phyloP scores from a whole-genome alignment of 2,888 invertebrate genomes.

The Melieria crassipennis region DNA sequence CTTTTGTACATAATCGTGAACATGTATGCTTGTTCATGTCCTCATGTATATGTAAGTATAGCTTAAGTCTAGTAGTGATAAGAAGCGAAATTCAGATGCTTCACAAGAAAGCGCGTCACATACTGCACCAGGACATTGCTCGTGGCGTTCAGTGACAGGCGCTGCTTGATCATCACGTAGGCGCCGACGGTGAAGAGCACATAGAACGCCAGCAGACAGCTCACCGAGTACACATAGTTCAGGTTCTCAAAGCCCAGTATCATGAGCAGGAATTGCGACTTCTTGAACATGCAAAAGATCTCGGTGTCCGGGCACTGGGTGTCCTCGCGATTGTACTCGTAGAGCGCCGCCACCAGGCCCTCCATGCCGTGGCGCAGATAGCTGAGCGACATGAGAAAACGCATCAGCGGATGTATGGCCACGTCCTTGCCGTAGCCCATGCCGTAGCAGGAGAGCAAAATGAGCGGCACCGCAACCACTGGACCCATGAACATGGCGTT shows the following conservation, averaged over 20 bases:
- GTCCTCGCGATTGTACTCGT: conserved; percentile 77
- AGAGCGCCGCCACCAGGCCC: conserved; percentile 81
- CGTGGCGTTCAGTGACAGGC: conserved; percentile 73
- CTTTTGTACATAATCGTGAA: conserved; percentile 3
- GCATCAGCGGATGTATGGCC: conserved; percentile 76
- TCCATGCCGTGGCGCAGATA: conserved; percentile 85
- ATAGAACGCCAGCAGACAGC: conserved; percentile 77
- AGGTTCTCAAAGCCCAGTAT: conserved; percentile 79
- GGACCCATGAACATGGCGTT: conserved; percentile 92
- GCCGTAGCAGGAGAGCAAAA: conserved; percentile 87
- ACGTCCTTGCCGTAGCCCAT: conserved; percentile 83
- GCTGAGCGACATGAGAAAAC: conserved; percentile 82
- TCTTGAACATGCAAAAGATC: conserved; percentile 79
- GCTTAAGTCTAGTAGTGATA: conserved; percentile 57
- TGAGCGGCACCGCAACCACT: conserved; percentile 84
- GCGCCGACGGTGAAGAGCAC: conserved; percentile 73
- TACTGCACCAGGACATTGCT: conserved; percentile 75
- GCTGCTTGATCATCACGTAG: conserved; percentile 77
- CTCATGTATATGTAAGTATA: not conserved
- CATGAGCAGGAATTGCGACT: conserved; percentile 78
- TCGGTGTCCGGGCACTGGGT: conserved; percentile 78
- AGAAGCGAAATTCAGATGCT: conserved; percentile 69
- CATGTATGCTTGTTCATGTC: not conserved
- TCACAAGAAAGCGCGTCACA: conserved; percentile 76
- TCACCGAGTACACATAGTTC: conserved; percentile 75